phyloP scores from a whole-genome alignment of 2,113 vertebrate species.

The Neodontobutis hainanensis region DNA sequence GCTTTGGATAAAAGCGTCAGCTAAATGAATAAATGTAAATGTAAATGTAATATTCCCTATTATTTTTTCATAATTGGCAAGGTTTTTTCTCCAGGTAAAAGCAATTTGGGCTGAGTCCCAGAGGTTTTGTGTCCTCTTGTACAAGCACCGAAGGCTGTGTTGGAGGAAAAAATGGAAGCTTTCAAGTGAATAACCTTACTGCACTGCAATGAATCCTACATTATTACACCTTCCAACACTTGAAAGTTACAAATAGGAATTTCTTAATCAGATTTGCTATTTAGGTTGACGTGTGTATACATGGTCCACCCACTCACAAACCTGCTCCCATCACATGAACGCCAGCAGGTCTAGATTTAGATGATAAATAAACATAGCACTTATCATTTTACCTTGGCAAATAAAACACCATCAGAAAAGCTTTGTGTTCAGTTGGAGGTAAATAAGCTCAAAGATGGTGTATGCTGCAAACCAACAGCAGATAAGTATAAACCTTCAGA shows the following conservation, averaged over 20 bases:
- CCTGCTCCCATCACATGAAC: constrained; percentile 49
- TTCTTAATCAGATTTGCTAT: constrained; percentile 44
- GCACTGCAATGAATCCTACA: too few relatives aligned
- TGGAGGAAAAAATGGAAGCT: background rate
- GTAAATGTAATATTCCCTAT: too few relatives aligned
- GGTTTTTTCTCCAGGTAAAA: constrained; percentile 22
- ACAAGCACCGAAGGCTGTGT: constrained; percentile 12
- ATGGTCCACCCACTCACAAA: constrained; percentile 52
- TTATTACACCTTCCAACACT: constrained; percentile 9
- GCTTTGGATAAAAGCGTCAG: too few relatives aligned
- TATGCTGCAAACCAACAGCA: too few relatives aligned
- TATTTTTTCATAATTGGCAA: constrained; percentile 11
- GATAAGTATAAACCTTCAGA: too few relatives aligned
- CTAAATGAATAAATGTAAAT: too few relatives aligned
- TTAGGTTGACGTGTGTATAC: constrained; percentile 44
- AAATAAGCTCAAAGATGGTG: too few relatives aligned
- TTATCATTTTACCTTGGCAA: too few relatives aligned
- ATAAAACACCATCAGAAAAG: too few relatives aligned
- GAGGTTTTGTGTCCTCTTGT: constrained; percentile 6
- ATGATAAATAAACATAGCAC: constrained; percentile 12
- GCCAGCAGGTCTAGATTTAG: constrained; percentile 37
- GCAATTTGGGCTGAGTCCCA: constrained; percentile 11
- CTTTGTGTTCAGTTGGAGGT: too few relatives aligned
- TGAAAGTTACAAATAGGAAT: constrained; percentile 29
- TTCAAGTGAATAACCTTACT: background rate